A percentile compares a stretch with the other conserved stretches of the same genome.
Evolutionary conservation across 2,797 vertebrate species (phyloP).

Genomic region (Sus cebifrons): DNA sequence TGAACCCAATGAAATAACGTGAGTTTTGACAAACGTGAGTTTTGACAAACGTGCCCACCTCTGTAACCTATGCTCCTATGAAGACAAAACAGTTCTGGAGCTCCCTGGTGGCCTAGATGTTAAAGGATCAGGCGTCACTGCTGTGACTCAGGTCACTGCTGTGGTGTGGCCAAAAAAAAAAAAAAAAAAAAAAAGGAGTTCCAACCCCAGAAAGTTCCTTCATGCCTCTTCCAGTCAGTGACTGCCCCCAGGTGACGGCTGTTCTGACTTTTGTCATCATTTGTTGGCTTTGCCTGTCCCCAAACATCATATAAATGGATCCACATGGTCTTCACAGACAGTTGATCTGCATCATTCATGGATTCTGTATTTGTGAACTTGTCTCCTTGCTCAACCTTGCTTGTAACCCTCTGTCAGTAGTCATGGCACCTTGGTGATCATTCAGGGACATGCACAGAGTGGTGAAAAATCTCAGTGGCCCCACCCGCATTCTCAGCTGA

Average conservation of each 20-base stretch:
- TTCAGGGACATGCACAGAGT: accelerated
- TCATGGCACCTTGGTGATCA: not conserved
- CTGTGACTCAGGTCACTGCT: too few species aligned
- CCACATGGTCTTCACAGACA: accelerated
- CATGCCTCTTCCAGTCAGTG: not conserved
- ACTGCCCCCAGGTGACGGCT: not conserved
- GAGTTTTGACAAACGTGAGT: not conserved
- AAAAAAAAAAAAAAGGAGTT: not conserved
- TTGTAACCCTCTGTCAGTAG: not conserved
- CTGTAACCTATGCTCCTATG: not conserved
- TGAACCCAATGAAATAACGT: too few species aligned
- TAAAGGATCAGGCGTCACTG: too few species aligned
- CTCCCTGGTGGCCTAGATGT: too few species aligned
- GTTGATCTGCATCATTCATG: accelerated
- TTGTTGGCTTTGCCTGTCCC: not conserved
- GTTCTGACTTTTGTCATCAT: not conserved
- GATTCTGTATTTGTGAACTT: not conserved
- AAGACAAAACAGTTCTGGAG: not conserved
- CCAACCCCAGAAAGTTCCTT: not conserved
- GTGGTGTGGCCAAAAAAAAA: too few species aligned
- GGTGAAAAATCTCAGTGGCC: not conserved
- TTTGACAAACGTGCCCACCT: not conserved
- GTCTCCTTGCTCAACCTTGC: not conserved
- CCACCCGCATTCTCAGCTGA: not conserved
- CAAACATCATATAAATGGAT: not conserved